A percentile compares a stretch with the other conserved stretches of the same genome.
These are phyloP conservation scores for Drosophila erecta DNA, from an alignment of 1,140 invertebrate species.

Conservation along the genomic window DNA sequence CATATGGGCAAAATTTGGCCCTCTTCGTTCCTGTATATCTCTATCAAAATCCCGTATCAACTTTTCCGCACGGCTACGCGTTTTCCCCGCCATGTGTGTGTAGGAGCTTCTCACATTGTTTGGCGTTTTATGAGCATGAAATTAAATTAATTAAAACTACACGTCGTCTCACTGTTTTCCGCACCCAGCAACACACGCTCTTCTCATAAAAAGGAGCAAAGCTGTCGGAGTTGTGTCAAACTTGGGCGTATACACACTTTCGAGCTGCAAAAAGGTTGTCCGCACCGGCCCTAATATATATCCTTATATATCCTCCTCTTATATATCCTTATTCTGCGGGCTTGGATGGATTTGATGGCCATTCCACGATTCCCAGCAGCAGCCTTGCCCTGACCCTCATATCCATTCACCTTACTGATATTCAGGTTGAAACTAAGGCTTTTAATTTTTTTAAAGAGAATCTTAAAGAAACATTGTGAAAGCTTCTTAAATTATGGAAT, in stretches of 20 bases:
- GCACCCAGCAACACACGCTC: conserved; percentile 19
- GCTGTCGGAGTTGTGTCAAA: conserved; percentile 33
- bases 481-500: neutral
- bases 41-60: conserved; percentile 18
- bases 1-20: conserved; percentile 17
- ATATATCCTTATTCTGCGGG: conserved; percentile 32
- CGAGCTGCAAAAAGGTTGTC: conserved; percentile 18
- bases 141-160: conserved; percentile 81
- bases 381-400: too few species aligned
- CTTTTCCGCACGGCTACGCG: conserved; percentile 20
- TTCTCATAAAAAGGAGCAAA: conserved; percentile 5
- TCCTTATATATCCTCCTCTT: conserved; percentile 21
- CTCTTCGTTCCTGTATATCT: conserved; percentile 14
- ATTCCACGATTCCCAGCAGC: neutral
- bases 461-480: too few species aligned
- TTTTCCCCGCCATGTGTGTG: conserved; percentile 24
- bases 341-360: neutral
- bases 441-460: too few species aligned
- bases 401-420: too few species aligned
- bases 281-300: conserved; percentile 21
- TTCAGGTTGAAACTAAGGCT: too few species aligned
- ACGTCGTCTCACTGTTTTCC: conserved; percentile 23
- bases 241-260: conserved; percentile 33
- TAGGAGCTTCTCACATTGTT: conserved; percentile 66
- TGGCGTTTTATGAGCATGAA: conserved; percentile 72